A percentile compares a stretch with the other conserved stretches of the same genome.
phyloP scores from a whole-genome alignment of 2,888 invertebrate genomes.

The Encarsia formosa region DNA sequence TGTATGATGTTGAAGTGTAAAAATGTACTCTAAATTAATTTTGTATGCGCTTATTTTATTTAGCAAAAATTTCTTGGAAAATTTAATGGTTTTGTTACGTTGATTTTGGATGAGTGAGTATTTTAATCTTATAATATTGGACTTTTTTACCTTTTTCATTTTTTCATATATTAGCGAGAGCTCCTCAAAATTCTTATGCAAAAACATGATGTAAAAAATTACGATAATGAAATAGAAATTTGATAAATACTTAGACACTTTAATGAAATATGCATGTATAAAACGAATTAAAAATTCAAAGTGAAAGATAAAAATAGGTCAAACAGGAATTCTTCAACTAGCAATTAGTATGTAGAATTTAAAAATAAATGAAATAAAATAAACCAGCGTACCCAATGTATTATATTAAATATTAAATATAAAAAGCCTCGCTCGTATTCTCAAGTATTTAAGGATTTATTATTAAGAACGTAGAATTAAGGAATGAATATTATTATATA shows the following conservation, averaged over 20 bases:
- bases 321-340: slow-evolving; percentile 1
- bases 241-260: neutral
- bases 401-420: slow-evolving; percentile 33
- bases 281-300: neutral
- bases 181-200: neutral
- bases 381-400: slow-evolving; percentile 31
- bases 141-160: neutral
- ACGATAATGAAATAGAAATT: neutral
- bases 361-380: slow-evolving; percentile 1
- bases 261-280: neutral
- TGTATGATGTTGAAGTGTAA: too few relatives aligned
- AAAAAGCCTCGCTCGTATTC: slow-evolving; percentile 46
- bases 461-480: slow-evolving; percentile 21
- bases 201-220: too few relatives aligned
- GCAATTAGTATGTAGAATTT: neutral
- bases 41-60: too few relatives aligned
- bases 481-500: slow-evolving; percentile 19
- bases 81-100: too few relatives aligned
- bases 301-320: neutral
- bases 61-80: too few relatives aligned
- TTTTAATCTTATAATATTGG: too few relatives aligned
- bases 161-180: neutral
- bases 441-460: slow-evolving; percentile 40
- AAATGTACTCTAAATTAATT: too few relatives aligned
- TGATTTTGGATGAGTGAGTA: too few relatives aligned